Base-by-base conservation (phyloP, 2,888 invertebrate species). In the Leucophenga maculata region DNA sequence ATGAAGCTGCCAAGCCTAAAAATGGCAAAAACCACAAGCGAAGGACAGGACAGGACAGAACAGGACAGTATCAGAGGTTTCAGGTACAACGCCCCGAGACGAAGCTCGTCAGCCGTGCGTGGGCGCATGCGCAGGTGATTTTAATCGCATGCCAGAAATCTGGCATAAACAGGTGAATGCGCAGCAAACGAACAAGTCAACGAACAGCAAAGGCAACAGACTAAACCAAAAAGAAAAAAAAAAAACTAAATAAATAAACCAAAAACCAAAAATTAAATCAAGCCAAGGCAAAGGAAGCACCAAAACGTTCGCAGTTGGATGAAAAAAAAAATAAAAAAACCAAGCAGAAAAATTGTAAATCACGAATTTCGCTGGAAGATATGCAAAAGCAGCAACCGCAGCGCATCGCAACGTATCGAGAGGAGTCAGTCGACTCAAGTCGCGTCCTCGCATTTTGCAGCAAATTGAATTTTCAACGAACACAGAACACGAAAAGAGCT, bases 141-240 rank as follows among this genome's bases (percentile, higher is more conserved):
- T 86, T 86, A 86, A 86, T 86, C 86, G 85, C 78, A 84, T 85
- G 85, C 82, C 84, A 77, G 86, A 83, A 85, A 86, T 86, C 86
- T 86, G 86, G 78, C 79, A 84, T 81, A 80, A 86, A 86, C 86
- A 86, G 86, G 86, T 86, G 86, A 86, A 86, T 64, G 48, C 39
- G 39, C 39, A 64, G 50, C 46, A 60, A 68, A 20, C 57, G 32
- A 68, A 14, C 62, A 32, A 57, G 57, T n/a, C 57, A 59, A 48
- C 60, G 20, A 50, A 18, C 44, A 46, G 57, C 31, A 69, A 65
- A 54, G 18, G 14, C 48, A 59, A n/a, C n/a, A n/a, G n/a, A n/a
- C n/a, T n/a, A n/a, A n/a, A n/a, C n/a, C n/a, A 67, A 57, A 44
- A 8, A 6, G 22, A 20, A 20, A 59, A n/a, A 18, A 50, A 18